A percentile compares a stretch with the other conserved stretches of the same genome.
phyloP scores from a whole-genome alignment of 2,888 invertebrate species.

The Callimorpha dominula region DNA sequence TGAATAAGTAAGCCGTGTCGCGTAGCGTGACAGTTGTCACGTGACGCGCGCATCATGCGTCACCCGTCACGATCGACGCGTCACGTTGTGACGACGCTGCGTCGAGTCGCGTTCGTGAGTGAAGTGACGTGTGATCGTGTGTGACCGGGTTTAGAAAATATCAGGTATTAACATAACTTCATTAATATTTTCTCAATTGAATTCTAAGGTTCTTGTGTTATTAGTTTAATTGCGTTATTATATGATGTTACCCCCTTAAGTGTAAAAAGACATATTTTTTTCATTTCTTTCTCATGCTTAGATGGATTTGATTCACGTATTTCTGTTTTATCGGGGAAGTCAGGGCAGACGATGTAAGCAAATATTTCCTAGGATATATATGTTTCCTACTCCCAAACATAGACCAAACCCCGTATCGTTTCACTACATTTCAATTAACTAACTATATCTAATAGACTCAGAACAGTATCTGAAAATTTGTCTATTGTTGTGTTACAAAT shows the following conservation, averaged over 20 bases:
- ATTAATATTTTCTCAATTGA: constrained; percentile 32
- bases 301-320: too few species aligned
- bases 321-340: too few species aligned
- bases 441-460: too few species aligned
- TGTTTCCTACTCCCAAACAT: too few species aligned
- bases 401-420: too few species aligned
- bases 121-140: constrained; percentile 54
- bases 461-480: too few species aligned
- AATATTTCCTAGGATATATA: too few species aligned
- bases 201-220: neutral
- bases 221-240: neutral
- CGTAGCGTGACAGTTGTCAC: constrained; percentile 51
- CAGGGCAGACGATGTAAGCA: too few species aligned
- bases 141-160: constrained; percentile 54
- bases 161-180: constrained; percentile 41
- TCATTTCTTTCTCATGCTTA: too few species aligned
- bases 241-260: neutral
- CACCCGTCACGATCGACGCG: constrained; percentile 55
- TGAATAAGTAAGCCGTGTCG: constrained; percentile 63
- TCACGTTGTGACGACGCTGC: constrained; percentile 54
- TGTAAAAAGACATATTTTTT: too few species aligned
- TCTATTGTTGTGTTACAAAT: too few species aligned
- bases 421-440: too few species aligned
- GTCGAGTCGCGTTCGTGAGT: constrained; percentile 46
- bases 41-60: constrained; percentile 44